These are phyloP conservation scores for Galago senegalensis DNA, from an alignment of 2,797 vertebrate species.

Conservation along the genomic window DNA sequence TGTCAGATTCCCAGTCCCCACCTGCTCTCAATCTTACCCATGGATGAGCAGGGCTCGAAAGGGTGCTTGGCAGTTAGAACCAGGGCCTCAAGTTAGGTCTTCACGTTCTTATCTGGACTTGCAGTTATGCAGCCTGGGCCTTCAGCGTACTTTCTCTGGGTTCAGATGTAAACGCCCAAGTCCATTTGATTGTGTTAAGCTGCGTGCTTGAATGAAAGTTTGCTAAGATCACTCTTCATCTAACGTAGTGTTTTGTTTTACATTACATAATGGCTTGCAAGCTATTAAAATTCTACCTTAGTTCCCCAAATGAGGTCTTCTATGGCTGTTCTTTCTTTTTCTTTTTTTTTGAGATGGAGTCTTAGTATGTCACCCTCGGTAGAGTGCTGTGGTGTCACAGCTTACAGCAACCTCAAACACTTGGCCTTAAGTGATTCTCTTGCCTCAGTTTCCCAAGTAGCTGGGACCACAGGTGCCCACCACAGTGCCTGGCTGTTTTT, in stretches of 20 bases:
- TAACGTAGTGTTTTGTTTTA: not conserved
- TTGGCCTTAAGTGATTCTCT: too few species aligned
- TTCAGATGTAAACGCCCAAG: not conserved
- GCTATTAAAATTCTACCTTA: not conserved
- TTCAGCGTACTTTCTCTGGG: not conserved
- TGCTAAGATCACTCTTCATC: not conserved
- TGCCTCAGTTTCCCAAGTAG: too few species aligned
- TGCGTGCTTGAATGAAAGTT: not conserved
- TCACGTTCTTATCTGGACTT: not conserved
- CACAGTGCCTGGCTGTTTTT: too few species aligned
- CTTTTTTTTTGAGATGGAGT: not conserved
- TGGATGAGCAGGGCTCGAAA: not conserved
- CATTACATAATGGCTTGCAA: rapidly evolving
- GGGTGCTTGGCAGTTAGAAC: not conserved
- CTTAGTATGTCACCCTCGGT: too few species aligned
- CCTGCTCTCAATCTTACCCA: not conserved
- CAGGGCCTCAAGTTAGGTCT: not conserved
- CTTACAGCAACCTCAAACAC: too few species aligned
- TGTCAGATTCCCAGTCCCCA: not conserved
- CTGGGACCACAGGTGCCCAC: too few species aligned
- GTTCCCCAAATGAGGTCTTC: not conserved
- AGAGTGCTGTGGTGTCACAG: too few species aligned
- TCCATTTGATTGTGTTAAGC: not conserved
- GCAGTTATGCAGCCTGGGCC: not conserved
- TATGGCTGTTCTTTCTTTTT: not conserved